phyloP scores from a whole-genome alignment of 2,797 vertebrate genomes.

The Poeciliopsis infans region DNA sequence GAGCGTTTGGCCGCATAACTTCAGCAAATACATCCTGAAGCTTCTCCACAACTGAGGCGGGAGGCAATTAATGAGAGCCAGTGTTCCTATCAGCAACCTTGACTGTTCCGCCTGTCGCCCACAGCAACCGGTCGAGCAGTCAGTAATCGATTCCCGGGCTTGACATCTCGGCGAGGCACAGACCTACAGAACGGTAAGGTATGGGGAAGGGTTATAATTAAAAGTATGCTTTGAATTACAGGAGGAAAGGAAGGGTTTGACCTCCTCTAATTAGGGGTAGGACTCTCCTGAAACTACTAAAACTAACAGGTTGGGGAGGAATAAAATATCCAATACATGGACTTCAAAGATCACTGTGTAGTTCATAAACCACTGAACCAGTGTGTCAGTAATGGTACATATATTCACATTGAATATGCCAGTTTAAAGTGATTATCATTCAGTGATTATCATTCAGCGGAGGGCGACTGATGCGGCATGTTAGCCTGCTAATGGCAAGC shows the following conservation, averaged over 20 bases:
- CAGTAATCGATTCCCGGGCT: constrained; percentile 56
- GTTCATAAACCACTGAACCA: neutral
- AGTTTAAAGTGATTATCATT: neutral
- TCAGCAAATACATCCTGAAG: constrained; percentile 22
- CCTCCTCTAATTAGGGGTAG: neutral
- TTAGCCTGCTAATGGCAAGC: neutral
- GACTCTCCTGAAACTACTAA: neutral
- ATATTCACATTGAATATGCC: neutral
- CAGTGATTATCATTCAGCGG: neutral
- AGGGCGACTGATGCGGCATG: neutral
- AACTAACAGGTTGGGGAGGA: neutral
- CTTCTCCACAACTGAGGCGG: constrained; percentile 26
- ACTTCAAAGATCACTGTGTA: neutral
- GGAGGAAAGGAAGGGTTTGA: neutral
- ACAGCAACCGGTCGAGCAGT: constrained; percentile 47
- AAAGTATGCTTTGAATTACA: neutral
- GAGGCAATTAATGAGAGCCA: constrained; percentile 63
- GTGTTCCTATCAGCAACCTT: constrained; percentile 69
- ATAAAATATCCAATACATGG: neutral
- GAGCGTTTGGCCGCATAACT: constrained; percentile 15
- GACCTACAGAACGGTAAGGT: constrained; percentile 4
- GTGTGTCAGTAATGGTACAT: neutral
- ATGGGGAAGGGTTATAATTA: neutral
- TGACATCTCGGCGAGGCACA: constrained; percentile 36
- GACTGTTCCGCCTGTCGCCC: constrained; percentile 56